Conservation (phyloP, 1,140 invertebrate species). For the Portunus trituberculatus region DNA sequence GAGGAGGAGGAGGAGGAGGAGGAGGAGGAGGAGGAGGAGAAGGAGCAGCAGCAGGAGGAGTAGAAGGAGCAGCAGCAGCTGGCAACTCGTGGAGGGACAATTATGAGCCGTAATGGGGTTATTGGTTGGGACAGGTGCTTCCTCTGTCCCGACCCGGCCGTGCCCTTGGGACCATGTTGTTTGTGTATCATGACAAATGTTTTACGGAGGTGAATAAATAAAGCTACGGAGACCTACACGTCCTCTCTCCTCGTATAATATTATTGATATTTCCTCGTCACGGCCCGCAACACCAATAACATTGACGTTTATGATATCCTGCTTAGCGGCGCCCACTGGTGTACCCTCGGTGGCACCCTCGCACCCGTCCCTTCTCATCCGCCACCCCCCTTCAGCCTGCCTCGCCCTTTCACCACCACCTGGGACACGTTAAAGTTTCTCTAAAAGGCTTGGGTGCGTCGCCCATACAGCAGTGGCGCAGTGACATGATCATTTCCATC, state of each 20-base stretch:
- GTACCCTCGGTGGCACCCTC: not conserved
- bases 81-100: constrained; percentile 49
- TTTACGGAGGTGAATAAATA: not conserved
- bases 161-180: constrained; percentile 1
- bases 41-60: no score
- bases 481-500: constrained; percentile 7
- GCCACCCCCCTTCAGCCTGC: not conserved
- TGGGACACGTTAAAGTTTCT: not conserved
- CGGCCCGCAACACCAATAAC: not conserved
- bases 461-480: not conserved
- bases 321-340: not conserved
- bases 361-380: not conserved
- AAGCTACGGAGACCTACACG: not conserved
- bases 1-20: not conserved
- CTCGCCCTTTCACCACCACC: not conserved
- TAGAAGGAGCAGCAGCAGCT: not conserved
- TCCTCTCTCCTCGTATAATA: not conserved
- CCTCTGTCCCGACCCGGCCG: constrained; percentile 12
- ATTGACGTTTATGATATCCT: not conserved
- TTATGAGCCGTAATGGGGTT: constrained; percentile 55
- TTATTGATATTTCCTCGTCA: not conserved
- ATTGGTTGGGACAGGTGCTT: constrained; percentile 61
- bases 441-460: not conserved
- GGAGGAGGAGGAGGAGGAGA: not conserved
- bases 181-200: not conserved